Evolutionary conservation across 2,888 invertebrate species (phyloP).

Genomic region (Seira sanloemensis): DNA sequence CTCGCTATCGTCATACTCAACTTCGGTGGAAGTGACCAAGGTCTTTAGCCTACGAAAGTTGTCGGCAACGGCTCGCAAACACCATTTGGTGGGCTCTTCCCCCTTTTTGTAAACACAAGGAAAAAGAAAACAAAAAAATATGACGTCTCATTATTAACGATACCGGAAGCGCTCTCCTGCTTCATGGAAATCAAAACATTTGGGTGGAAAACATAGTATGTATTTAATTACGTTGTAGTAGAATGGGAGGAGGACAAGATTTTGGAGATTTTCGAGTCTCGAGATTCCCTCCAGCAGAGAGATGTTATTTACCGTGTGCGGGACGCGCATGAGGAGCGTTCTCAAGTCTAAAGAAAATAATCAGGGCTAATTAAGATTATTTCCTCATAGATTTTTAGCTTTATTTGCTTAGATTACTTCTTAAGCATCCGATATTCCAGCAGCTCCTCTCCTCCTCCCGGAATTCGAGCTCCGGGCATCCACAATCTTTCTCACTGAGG

Average conservation of each 20-base stretch:
- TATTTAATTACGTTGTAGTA: constrained; percentile 29
- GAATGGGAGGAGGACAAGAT: constrained; percentile 57
- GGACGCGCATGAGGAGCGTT: constrained; percentile 53
- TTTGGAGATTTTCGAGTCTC: constrained; percentile 36
- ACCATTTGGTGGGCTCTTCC: constrained; percentile 54
- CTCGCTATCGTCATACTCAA: constrained; percentile 37
- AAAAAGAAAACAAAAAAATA: neutral
- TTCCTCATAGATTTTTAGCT: too few relatives aligned
- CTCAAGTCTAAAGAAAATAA: constrained; percentile 34
- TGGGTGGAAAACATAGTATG: too few relatives aligned
- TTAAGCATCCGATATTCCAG: constrained; percentile 49
- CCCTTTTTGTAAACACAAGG: constrained; percentile 24
- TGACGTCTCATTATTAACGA: too few relatives aligned
- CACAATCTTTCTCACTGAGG: constrained; percentile 30
- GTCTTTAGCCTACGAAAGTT: constrained; percentile 39
- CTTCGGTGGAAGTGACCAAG: constrained; percentile 35
- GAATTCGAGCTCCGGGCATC: constrained; percentile 34
- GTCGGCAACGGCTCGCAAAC: constrained; percentile 59
- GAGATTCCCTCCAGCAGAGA: constrained; percentile 60
- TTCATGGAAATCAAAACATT: too few relatives aligned
- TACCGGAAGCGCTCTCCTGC: too few relatives aligned
- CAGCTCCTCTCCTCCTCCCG: constrained; percentile 36
- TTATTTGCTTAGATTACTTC: constrained; percentile 41
- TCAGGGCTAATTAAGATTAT: too few relatives aligned
- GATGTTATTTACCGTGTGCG: constrained; percentile 46